Evolutionary conservation across 1,140 invertebrate species (phyloP), one percentile per base, ranked within the genome.

Genomic region (Magallana ariakensis): DNA sequence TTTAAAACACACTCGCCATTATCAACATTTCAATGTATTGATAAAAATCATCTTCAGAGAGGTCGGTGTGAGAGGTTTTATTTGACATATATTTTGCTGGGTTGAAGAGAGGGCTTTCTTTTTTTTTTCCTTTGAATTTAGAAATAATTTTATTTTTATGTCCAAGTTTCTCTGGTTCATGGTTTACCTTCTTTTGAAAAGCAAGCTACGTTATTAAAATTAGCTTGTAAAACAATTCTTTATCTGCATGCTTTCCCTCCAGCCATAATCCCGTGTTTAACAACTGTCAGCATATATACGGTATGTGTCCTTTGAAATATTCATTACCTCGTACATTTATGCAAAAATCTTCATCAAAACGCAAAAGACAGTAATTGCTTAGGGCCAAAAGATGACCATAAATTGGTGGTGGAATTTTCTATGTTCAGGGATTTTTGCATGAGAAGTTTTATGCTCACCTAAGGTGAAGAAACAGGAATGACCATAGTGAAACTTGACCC

Each of bases 261-360:
- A 22, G 66, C 19, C 15, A 26, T 46, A 26, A 75, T 75, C 0
- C 11, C 26, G 33, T 75, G 19, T 10, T 33, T 75, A 11, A 60
- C 22, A 26, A 75, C 66, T 26, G 33, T 26, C 66, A 33, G 33
- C 66, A 2, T 46, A 46, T 46, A 46, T 46, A 46, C n/a, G n/a
- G n/a, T n/a, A n/a, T n/a, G n/a, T 75, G 22, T 75, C 22, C 66
- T 75, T 22, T 75, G 66, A 75, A 75, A 75, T 75, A 75, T 75
- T 75, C 66, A 26, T 75, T 33, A 26, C 66, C 22, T 13, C 10
- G 8, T 75, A 19, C 66, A 75, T 33, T 11, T 26, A 70, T 70
- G 62, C 22, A 70, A 22, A 75, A 33, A 11, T 26, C 22, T 22
- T 13, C 19, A 75, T 10, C 0, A n/a, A 66, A 16, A 66, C 19